Evolutionary conservation across 2,797 vertebrate species (phyloP).

Genomic region (Cyclopterus lumpus): DNA sequence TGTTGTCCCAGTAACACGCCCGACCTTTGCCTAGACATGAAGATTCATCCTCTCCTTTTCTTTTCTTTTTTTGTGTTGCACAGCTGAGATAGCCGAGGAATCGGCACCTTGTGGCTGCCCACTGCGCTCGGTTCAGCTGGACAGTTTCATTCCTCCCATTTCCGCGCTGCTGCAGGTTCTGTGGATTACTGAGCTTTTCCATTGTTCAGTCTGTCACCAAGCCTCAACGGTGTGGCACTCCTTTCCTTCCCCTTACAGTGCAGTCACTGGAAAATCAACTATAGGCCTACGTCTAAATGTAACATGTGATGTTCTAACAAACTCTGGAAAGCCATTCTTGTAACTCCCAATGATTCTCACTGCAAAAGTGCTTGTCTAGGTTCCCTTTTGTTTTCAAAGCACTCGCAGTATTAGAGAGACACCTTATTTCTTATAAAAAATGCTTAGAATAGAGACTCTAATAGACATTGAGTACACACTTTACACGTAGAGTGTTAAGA

Average conservation of each 20-base stretch:
- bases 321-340: neutral
- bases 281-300: constrained; percentile 1
- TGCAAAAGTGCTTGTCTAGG: neutral
- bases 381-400: neutral
- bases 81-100: constrained; percentile 29
- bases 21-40: constrained; percentile 40
- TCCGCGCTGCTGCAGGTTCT: constrained; percentile 62
- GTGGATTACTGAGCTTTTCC: constrained; percentile 70
- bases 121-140: constrained; percentile 39
- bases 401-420: neutral
- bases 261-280: constrained; percentile 44
- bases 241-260: constrained; percentile 75
- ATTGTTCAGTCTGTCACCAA: constrained; percentile 76
- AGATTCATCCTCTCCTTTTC: constrained; percentile 30
- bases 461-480: neutral
- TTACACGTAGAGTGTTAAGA: neutral
- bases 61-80: constrained; percentile 17
- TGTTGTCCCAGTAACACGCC: constrained; percentile 58
- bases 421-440: neutral
- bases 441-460: neutral
- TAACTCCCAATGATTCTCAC: neutral
- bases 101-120: constrained; percentile 24
- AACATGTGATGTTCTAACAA: neutral
- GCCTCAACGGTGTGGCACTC: constrained; percentile 73
- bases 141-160: constrained; percentile 63